phyloP scores from a whole-genome alignment of 2,888 invertebrate species.

The Homarus gammarus region DNA sequence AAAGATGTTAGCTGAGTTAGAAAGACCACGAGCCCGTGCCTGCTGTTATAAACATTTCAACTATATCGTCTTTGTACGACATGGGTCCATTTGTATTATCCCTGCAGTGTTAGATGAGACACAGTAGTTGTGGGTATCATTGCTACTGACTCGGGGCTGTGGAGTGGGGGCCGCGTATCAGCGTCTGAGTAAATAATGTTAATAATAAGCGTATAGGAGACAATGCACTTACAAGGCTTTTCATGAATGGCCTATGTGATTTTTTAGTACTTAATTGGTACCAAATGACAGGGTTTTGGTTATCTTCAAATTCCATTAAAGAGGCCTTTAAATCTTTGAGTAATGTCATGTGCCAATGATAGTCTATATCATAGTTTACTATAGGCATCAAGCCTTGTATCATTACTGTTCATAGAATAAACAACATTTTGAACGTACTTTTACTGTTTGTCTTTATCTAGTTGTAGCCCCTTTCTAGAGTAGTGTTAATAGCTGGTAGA shows the following conservation, averaged over 20 bases:
- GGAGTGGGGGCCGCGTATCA: slow-evolving; percentile 57
- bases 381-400: slow-evolving; percentile 74
- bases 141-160: slow-evolving; percentile 25
- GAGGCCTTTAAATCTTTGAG: slow-evolving; percentile 69
- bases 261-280: slow-evolving; percentile 63
- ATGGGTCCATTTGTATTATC: slow-evolving; percentile 58
- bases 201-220: slow-evolving; percentile 64
- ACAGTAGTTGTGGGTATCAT: slow-evolving; percentile 50
- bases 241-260: slow-evolving; percentile 61
- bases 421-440: slow-evolving; percentile 70
- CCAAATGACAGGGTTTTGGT: slow-evolving; percentile 67
- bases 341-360: slow-evolving; percentile 75
- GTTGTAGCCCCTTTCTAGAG: slow-evolving; percentile 70
- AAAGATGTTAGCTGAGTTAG: not conserved
- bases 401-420: slow-evolving; percentile 75
- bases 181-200: not conserved
- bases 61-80: slow-evolving; percentile 36
- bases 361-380: slow-evolving; percentile 67
- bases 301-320: slow-evolving; percentile 49
- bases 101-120: slow-evolving; percentile 40
- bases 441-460: slow-evolving; percentile 74
- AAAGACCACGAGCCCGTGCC: slow-evolving; percentile 30
- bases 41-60: slow-evolving; percentile 27
- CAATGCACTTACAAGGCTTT: slow-evolving; percentile 69
- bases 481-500: slow-evolving; percentile 58